Base-by-base conservation (phyloP, 2,797 vertebrate genomes). In the Channa striata region DNA sequence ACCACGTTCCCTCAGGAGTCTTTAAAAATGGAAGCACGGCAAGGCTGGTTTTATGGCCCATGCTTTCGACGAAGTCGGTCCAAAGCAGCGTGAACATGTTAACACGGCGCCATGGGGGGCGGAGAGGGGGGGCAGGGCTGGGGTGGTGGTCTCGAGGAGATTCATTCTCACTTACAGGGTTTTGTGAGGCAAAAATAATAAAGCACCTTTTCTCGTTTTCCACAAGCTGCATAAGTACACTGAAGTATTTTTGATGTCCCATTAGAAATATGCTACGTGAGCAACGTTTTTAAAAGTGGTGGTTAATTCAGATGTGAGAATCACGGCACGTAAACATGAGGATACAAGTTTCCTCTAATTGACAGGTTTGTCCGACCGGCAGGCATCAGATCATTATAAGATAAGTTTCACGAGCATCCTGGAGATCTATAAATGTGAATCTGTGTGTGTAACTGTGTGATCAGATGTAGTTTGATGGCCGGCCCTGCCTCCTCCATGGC, bases 1-100 rank as follows among this genome's bases (percentile, higher is more conserved):
- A 67, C 64, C 72, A 65, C 16, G 9, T 36, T 79, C 76, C 82
- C 87, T 64, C 86, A 5, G 13, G 89, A 88, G 89, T 87, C 79
- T 89, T 90, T 91, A 85, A 91, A 92, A 90, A 91, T 87, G 81
- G 87, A 91, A 89, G 89, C 72, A 83, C 75, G 69, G 64, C 74
- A 65, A 71, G 86, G 78, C 72, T 77, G 6, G 59, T 82, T 78
- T 87, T 81, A 81, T 82, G 67, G 81, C 68, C 51, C 44, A 21
- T 46, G 76, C 70, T 59, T 73, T 80, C 36, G 2, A 81, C 13
- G 69, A 67, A 78, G 67, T 77, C 48, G 82, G 70, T 79, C 67
- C 59, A 77, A 86, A 90, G 81, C 72, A n/a, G 56, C 16, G 63
- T 36, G 70, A 88, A 80, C 53, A 66, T 87, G 81, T 64, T 72